phyloP scores from a whole-genome alignment of 2,888 invertebrate genomes.

The Chrysolina oricalcia region DNA sequence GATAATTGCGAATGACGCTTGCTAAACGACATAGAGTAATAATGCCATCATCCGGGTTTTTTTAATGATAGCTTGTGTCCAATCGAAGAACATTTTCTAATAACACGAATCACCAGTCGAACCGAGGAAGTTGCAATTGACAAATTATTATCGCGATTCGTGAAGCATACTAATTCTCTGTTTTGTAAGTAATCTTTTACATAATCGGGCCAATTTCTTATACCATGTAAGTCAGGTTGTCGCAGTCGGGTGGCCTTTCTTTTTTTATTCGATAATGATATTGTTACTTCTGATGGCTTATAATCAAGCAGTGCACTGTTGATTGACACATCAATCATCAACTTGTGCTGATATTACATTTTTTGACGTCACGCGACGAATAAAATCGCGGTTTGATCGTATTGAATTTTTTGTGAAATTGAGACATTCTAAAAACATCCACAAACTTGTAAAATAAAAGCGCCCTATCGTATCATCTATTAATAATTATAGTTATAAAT shows the following conservation, averaged over 20 bases:
- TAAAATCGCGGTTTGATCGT: too few species aligned
- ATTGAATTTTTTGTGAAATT: too few species aligned
- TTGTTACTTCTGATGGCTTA: not conserved
- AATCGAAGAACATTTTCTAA: not conserved
- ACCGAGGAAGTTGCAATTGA: conserved; percentile 2
- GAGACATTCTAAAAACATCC: too few species aligned
- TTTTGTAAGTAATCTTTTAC: conserved; percentile 2
- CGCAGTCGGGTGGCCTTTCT: not conserved
- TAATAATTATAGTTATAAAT: too few species aligned
- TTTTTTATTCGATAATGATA: conserved; percentile 1
- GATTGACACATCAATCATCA: too few species aligned
- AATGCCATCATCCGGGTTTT: not conserved
- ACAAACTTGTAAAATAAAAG: too few species aligned
- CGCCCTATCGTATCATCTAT: too few species aligned
- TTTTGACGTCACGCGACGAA: too few species aligned
- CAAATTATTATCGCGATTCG: not conserved
- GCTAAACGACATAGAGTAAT: too few species aligned
- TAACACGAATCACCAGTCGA: not conserved
- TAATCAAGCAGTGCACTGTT: too few species aligned
- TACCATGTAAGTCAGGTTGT: not conserved
- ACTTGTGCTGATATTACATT: too few species aligned
- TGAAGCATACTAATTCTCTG: not conserved
- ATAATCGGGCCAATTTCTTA: not conserved
- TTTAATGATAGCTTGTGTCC: not conserved
- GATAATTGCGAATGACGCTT: too few species aligned